phyloP scores from a whole-genome alignment of 1,140 invertebrate species.

The Agrilus planipennis region DNA sequence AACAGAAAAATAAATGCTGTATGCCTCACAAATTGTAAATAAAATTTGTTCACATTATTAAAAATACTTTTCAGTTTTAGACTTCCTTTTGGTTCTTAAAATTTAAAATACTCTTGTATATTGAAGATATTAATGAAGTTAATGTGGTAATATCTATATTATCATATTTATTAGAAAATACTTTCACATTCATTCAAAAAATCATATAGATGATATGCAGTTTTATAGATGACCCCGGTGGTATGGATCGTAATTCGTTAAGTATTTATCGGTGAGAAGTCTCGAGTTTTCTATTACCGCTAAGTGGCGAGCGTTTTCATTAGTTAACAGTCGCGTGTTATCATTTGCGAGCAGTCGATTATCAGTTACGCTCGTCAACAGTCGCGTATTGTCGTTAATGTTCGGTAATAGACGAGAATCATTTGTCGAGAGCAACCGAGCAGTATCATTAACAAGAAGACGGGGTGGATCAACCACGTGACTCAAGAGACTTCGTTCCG shows the following conservation, averaged over 20 bases:
- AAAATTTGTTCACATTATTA: too few relatives aligned
- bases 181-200: too few relatives aligned
- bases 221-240: conserved; percentile 30
- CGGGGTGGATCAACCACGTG: conserved; percentile 17
- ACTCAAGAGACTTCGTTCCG: too few relatives aligned
- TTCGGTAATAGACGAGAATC: conserved; percentile 24
- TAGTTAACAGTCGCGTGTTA: conserved; percentile 15
- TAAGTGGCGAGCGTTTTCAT: conserved; percentile 24
- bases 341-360: conserved; percentile 22
- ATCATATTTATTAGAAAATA: too few relatives aligned
- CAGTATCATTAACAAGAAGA: conserved; percentile 24
- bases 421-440: conserved; percentile 17
- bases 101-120: too few relatives aligned
- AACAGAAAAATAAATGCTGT: too few relatives aligned
- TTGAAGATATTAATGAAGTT: too few relatives aligned
- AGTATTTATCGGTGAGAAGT: conserved; percentile 31
- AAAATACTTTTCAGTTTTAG: too few relatives aligned
- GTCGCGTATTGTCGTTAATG: conserved; percentile 23
- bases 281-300: conserved; percentile 24
- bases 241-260: conserved; percentile 31
- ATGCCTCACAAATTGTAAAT: too few relatives aligned
- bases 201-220: too few relatives aligned
- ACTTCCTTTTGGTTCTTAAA: too few relatives aligned
- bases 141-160: too few relatives aligned
- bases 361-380: conserved; percentile 18